Base-by-base conservation (phyloP, 2,113 vertebrate species). In the Silurus asotus region DNA sequence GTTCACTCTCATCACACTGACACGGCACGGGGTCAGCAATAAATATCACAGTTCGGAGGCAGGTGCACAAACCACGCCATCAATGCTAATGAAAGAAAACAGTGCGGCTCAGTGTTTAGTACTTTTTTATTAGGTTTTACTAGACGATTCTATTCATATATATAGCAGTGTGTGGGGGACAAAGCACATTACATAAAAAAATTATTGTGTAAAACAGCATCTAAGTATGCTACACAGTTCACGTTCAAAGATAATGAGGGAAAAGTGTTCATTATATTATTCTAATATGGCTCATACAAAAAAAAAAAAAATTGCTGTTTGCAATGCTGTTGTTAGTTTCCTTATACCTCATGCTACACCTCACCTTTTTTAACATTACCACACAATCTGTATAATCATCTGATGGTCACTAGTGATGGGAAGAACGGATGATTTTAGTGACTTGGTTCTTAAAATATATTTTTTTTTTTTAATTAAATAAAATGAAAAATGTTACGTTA, bases 1-100 rank as follows among this genome's bases (percentile, higher is more conserved):
- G 84, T 86, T 88, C 79, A 64, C 84, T 86, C 84, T 89, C 53
- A 67, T 75, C 81, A 84, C 80, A 84, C 81, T 86, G 88, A 82
- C 88, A 86, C 64, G 62, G 67, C 76, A 85, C 9, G 59, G 79
- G 84, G 84, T 86, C 89, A 77, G 81, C 84, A 88, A 86, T 86
- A 84, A 86, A 88, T 88, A 80, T 84, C 75, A 84, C 53, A 80
- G 76, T 56, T 64, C 81, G 76, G 74, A 83, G 82, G 58, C 62
- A 85, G 72, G 77, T 74, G 81, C 67, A 80, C n/a, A 49, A 74
- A 65, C 56, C 69, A 62, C 58, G 81, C 76, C 55, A 80, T 86
- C 82, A 45, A 56, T 55, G 7, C 19, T 76, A 81, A 86, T 86
- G 51, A 64, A 56, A 48, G 74, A 10, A 45, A 65, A 72, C 55